A percentile compares a stretch with the other conserved stretches of the same genome.
Evolutionary conservation across 2,797 vertebrate species (phyloP).

Genomic region (Menidia menidia): DNA sequence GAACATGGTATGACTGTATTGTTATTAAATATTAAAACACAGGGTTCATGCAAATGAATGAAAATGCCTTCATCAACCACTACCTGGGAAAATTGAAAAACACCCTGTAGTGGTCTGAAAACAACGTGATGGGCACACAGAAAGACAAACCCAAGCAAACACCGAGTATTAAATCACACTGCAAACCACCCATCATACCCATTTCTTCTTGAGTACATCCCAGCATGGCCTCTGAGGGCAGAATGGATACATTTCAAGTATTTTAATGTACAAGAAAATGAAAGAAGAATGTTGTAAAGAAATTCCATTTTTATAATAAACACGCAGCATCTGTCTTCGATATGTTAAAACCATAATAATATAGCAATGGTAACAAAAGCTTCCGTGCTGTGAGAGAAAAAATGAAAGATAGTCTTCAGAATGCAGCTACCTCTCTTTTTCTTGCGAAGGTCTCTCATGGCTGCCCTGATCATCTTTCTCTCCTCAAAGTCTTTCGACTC

Average conservation of each 20-base stretch:
- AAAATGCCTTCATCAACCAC: slow-evolving; percentile 35
- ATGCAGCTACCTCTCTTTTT: slow-evolving; percentile 91
- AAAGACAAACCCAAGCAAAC: slow-evolving; percentile 57
- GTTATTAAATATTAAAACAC: slow-evolving; percentile 6
- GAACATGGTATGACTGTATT: slow-evolving; percentile 17
- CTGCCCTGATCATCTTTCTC: slow-evolving; percentile 91
- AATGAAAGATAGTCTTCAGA: neutral
- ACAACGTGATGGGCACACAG: slow-evolving; percentile 45
- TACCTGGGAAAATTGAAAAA: neutral
- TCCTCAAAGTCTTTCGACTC: slow-evolving; percentile 93
- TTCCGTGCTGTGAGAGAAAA: neutral
- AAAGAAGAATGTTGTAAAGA: neutral
- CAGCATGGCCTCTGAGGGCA: slow-evolving; percentile 80
- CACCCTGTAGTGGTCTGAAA: slow-evolving; percentile 19
- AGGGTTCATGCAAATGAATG: slow-evolving; percentile 56
- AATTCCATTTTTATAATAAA: neutral
- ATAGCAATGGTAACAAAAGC: neutral
- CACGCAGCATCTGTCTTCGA: neutral
- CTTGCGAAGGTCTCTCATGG: slow-evolving; percentile 96
- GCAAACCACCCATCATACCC: slow-evolving; percentile 76
- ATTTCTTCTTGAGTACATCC: slow-evolving; percentile 83
- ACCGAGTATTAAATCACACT: slow-evolving; percentile 53
- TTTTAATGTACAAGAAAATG: slow-evolving; percentile 3
- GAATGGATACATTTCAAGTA: slow-evolving; percentile 40
- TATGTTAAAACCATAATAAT: slow-evolving; percentile 2